phyloP scores from a whole-genome alignment of 2,888 invertebrate genomes.

The Spodoptera picta region DNA sequence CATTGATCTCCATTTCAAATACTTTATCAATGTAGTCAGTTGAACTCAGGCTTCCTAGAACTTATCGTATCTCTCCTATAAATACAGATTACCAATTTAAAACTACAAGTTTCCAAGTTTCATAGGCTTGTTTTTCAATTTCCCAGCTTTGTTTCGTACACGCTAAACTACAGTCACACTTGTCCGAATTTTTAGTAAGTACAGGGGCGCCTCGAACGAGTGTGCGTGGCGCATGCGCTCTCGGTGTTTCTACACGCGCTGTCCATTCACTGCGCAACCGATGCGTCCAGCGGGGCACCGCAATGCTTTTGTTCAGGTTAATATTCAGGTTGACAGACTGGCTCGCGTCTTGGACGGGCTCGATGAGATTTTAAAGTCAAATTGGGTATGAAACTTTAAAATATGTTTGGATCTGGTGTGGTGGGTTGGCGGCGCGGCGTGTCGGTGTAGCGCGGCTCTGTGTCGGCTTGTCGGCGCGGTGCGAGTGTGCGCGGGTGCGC shows the following conservation, averaged over 20 bases:
- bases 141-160: conserved; percentile 62
- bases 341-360: conserved; percentile 71
- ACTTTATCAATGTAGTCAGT: conserved; percentile 45
- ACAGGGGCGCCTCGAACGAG: conserved; percentile 66
- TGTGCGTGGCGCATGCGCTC: conserved; percentile 85
- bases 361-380: conserved; percentile 85
- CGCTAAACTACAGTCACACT: conserved; percentile 62
- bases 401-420: conserved; percentile 75
- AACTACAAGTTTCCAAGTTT: conserved; percentile 38
- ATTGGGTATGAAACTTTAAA: conserved; percentile 84
- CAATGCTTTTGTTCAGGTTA: conserved; percentile 74
- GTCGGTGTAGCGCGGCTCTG: conserved; percentile 64
- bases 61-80: conserved; percentile 25
- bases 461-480: conserved; percentile 64
- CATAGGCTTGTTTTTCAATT: conserved; percentile 63
- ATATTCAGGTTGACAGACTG: conserved; percentile 75
- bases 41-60: conserved; percentile 35
- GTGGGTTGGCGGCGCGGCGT: conserved; percentile 63
- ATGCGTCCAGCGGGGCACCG: conserved; percentile 71
- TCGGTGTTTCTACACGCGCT: conserved; percentile 73
- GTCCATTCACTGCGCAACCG: conserved; percentile 84
- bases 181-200: conserved; percentile 64
- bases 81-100: conserved; percentile 19
- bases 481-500: conserved; percentile 81
- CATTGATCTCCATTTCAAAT: conserved; percentile 45